Percentiles rank a stretch among this genome's conserved stretches.
These are phyloP conservation scores for Lasioglossum marginatum DNA, from an alignment of 2,888 invertebrate species.

Conservation along the genomic window DNA sequence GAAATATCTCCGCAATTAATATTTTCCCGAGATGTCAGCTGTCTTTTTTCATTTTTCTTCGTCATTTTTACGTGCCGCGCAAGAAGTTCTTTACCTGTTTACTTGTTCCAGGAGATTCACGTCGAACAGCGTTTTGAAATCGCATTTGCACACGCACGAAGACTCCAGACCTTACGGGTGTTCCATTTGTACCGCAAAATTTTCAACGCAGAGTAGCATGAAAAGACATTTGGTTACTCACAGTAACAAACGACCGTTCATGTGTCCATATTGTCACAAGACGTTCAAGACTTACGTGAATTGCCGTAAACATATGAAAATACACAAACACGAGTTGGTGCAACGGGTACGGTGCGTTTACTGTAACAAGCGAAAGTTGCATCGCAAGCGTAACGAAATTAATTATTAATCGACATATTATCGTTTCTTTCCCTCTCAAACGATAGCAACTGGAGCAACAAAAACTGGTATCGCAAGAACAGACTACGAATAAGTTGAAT, in stretches of 20 bases:
- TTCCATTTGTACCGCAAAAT: constrained; percentile 84
- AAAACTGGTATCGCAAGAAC: constrained; percentile 61
- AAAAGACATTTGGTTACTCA: constrained; percentile 83
- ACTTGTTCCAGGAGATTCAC: constrained; percentile 84
- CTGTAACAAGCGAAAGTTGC: neutral
- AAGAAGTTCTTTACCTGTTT: neutral
- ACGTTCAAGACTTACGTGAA: constrained; percentile 85
- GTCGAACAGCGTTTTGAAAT: constrained; percentile 86
- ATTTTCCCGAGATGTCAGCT: neutral
- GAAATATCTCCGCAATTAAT: neutral
- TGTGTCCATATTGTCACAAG: constrained; percentile 83
- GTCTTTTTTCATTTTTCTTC: neutral
- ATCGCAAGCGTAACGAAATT: neutral
- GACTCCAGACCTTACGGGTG: constrained; percentile 86
- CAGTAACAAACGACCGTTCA: constrained; percentile 83
- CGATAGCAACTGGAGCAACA: constrained; percentile 77
- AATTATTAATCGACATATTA: constrained; percentile 4
- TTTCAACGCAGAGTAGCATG: constrained; percentile 84
- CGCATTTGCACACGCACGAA: constrained; percentile 86
- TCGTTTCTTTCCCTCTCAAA: constrained; percentile 8
- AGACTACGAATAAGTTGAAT: neutral
- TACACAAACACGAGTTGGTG: constrained; percentile 86
- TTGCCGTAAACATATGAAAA: constrained; percentile 88
- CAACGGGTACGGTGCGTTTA: constrained; percentile 76
- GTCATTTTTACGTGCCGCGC: neutral